Evolutionary conservation across 2,888 invertebrate genomes (phyloP), one percentile per base, ranked within the genome.

Genomic region (Acleris cristana): DNA sequence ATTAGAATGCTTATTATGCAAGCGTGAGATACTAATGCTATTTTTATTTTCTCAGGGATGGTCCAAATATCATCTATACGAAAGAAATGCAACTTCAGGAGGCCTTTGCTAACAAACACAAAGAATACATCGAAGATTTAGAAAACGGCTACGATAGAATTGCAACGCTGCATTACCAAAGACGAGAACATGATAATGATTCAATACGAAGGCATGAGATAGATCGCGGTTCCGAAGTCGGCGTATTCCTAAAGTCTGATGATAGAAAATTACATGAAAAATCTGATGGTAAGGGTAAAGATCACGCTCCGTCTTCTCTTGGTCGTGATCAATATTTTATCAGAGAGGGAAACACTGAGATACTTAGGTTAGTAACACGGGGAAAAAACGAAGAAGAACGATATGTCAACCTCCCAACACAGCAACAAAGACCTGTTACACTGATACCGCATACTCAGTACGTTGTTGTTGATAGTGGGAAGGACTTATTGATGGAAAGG

Each of bases 311-410:
- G 62, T 83, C 91, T 74, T 82, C 91, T 70, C 87, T 89, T 58
- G 92, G 94, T 60, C 91, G 96, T 69, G 96, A 96, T 79, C 96
- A 96, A 77, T 95, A 95, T 77, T 97, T 96, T 78, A 96, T 96
- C 52, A 95, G 96, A 79, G 97, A 97, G 78, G 97, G 97, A 0
- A 96, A 97, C 78, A 96, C 97, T 1, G 97, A 97, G 91, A 96
- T 97, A 70, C 86, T 97, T 59, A 93, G 97, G 71, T 87, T 97
- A 60, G 95, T 97, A 60, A 97, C 97, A 0, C 93, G 97, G 77
- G 96, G 96, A 16, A 94, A 95, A 70, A 92, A 93, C 63, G 95
- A 95, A 72, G 95, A 95, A 71, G 94, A 95, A 73, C 92, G 94
- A 40, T 94, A 95, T 76, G 93, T 94, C 7, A 94, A 95, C 77